Conservation (phyloP, 2,113 vertebrate species). For the Prunella himalayana region DNA sequence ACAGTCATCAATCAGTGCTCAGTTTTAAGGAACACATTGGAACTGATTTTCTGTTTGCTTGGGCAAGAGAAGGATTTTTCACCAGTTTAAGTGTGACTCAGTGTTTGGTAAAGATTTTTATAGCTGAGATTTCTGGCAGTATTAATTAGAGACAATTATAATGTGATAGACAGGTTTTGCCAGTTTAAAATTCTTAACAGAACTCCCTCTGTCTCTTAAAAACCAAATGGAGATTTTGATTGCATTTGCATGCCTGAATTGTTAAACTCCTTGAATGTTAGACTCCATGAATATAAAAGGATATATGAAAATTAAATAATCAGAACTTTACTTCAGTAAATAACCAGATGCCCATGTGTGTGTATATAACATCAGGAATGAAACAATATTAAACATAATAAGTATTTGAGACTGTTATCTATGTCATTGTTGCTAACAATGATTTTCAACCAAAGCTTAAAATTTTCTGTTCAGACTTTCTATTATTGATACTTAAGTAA, state of each 20-base stretch:
- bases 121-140: slow-evolving; percentile 49
- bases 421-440: neutral
- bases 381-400: neutral
- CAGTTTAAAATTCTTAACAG: slow-evolving; percentile 41
- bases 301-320: neutral
- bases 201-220: slow-evolving; percentile 48
- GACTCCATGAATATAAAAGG: neutral
- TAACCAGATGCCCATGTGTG: neutral
- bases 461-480: neutral
- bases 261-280: neutral
- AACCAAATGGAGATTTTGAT: slow-evolving; percentile 11
- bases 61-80: neutral
- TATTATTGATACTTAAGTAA: neutral
- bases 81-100: slow-evolving; percentile 36
- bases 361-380: neutral
- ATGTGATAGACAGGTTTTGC: slow-evolving; percentile 50
- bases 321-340: neutral
- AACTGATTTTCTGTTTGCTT: slow-evolving; percentile 21
- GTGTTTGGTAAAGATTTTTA: slow-evolving; percentile 53
- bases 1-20: neutral
- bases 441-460: neutral
- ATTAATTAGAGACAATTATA: slow-evolving; percentile 58
- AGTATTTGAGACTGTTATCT: neutral
- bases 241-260: slow-evolving; percentile 3
- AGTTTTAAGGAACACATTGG: neutral